Conservation (phyloP, 2,797 vertebrate genomes). For the Megaceryle alcyon region DNA sequence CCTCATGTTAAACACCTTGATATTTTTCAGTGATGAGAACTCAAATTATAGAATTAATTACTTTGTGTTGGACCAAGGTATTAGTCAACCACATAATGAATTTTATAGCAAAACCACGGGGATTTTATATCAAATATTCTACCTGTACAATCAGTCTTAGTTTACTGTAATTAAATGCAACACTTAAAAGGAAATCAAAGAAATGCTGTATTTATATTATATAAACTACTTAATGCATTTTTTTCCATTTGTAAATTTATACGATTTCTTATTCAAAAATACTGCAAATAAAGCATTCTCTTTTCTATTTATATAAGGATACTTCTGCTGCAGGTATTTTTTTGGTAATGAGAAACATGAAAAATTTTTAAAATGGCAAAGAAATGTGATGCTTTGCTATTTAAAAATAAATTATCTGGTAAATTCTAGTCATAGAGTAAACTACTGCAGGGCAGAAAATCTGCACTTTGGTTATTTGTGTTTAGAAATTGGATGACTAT, state of each 20-base stretch:
- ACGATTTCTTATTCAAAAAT: not conserved
- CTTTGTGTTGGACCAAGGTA: not conserved
- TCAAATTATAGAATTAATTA: not conserved
- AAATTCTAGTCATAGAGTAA: not conserved
- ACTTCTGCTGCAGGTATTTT: not conserved
- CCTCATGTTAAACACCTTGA: not conserved
- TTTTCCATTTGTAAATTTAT: not conserved
- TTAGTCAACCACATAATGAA: not conserved
- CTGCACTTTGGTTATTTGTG: not conserved
- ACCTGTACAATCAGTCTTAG: not conserved
- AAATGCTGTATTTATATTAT: not conserved
- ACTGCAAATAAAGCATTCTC: not conserved
- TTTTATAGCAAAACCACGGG: not conserved
- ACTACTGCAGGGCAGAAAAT: not conserved
- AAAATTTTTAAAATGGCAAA: not conserved
- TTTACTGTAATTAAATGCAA: not conserved
- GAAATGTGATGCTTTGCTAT: not conserved
- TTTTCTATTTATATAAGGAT: not conserved
- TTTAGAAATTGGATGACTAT: conserved; percentile 13
- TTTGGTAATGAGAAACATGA: not conserved
- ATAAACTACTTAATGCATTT: not conserved
- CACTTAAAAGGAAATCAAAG: not conserved
- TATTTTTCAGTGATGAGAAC: not conserved
- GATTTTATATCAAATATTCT: not conserved
- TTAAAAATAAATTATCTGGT: not conserved